Evolutionary conservation across 2,797 vertebrate genomes (phyloP), one percentile per base, ranked within the genome.

Genomic region (Takifugu rubripes): DNA sequence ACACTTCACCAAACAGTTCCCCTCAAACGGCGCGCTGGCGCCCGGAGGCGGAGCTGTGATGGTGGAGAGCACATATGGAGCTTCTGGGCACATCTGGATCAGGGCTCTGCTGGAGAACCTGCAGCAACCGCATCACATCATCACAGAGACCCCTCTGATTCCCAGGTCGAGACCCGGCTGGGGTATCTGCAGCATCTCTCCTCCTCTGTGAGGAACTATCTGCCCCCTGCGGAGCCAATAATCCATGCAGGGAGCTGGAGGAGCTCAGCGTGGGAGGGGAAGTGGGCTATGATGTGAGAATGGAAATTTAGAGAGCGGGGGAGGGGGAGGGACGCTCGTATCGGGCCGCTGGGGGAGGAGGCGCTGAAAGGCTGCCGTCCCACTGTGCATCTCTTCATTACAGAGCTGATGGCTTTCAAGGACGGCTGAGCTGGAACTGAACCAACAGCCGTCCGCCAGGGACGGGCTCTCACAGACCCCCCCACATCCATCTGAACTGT

Each of bases 91-190:
- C 0, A 26, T 27, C 54, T 66, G 70, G 59, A 64, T 25, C 25
- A 60, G 64, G 62, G 42, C 44, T 27, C 54, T 46, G 66, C 31
- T 63, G 53, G 68, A 79, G 68, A 56, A 75, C 36, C 67, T 72
- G 64, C 56, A 59, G 66, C 70, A 81, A 78, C 81, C 72, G 82
- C 75, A 84, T 86, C 65, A 70, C 36, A 62, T 47, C 45, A 62
- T 84, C 87, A 71, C 54, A 66, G 70, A 78, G 54, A 54, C 59
- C 45, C 43, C 74, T 70, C 74, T 36, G 72, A 66, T 68, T 43
- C 17, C 59, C 49, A 61, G 49, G 55, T 67, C 11, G 7, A 54
- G 42, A 48, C 48, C 21, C 26, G 57, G 63, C 56, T 58, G 0
- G 45, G 64, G 69, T 62, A 71, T 64, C 61, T 61, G 71, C 72